Percentiles rank a stretch among this genome's conserved stretches.
Conservation (phyloP, 30 jellyfish, hydroid and myxozoan genomes). For the Morbakka virulenta region DNA sequence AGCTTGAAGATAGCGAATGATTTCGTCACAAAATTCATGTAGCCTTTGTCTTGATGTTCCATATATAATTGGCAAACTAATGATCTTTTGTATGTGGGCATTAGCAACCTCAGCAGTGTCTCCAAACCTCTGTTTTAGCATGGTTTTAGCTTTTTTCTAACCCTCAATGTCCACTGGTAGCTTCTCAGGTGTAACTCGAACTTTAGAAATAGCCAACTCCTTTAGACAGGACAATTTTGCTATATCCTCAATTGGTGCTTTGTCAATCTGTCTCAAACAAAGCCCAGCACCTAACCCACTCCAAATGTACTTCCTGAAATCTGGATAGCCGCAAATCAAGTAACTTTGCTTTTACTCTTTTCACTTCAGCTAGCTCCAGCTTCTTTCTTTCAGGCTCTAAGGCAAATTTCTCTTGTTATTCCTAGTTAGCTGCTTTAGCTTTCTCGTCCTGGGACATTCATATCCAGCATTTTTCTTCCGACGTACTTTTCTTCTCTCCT, state of each 20-base stretch:
- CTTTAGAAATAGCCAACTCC: not conserved
- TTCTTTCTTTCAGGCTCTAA: not conserved
- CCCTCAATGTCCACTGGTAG: conserved; percentile 23
- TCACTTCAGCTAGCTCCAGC: not conserved
- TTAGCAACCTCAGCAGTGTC: conserved; percentile 39
- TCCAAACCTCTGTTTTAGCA: conserved; percentile 24
- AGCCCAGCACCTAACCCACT: not conserved
- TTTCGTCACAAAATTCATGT: conserved; percentile 18
- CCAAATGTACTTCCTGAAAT: not conserved
- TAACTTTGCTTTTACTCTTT: not conserved
- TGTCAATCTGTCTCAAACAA: not conserved
- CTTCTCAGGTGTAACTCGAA: not conserved
- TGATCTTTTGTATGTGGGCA: conserved; percentile 35
- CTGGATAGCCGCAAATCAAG: not conserved
- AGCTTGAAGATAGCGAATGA: conserved; percentile 17
- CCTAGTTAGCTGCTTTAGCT: not conserved
- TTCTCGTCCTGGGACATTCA: too few species aligned
- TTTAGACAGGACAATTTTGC: not conserved
- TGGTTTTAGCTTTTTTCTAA: conserved; percentile 27
- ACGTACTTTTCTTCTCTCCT: too few species aligned
- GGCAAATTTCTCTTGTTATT: not conserved
- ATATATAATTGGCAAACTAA: conserved; percentile 28
- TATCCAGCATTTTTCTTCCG: not conserved
- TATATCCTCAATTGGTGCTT: too few species aligned
- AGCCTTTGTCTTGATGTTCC: conserved; percentile 2